Evolutionary conservation across 2,797 vertebrate species (phyloP), one percentile per base, ranked within the genome.

Genomic region (Parotocinclus haroldoi): DNA sequence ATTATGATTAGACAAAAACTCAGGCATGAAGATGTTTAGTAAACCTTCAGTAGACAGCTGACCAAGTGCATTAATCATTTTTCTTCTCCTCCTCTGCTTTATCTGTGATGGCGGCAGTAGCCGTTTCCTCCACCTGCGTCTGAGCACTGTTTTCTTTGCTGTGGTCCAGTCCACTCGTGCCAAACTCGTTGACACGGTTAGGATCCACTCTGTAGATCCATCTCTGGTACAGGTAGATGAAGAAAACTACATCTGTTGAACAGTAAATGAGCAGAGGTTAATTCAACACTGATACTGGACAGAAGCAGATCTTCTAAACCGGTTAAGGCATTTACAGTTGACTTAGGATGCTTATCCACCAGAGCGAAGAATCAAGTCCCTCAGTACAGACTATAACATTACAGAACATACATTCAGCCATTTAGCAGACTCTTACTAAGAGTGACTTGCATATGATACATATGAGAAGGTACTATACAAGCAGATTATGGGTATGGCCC

Each of bases 191-290:
- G 75, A 96, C 79, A 13, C 95, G 88, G 17, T 92, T 95, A 49
- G 90, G 94, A 81, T 97, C 95, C 9, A 96, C 95, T 68, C 94
- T 89, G 81, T 96, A 98, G 84, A 97, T 96, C 95, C 94, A 98
- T 76, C 95, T 93, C 83, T 98, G 95, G 79, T 97, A 98, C 84
- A 97, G 90, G 84, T 97, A 97, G 80, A 98, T 89, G 87, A 98
- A 97, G 87, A 97, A 97, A 10, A 96, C 94, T 4, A 96, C 94
- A 17, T 96, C 94, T 96, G 82, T 3, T 44, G 52, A 46, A 16
- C 10, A 42, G 10, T 4, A 42, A 42, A 42, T 3, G 40, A 42
- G 9, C 40, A 42, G 40, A 5, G 2, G 27, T 27, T 27, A 27
- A 42, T 42, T 8, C 8, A 11, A 11, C 8, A 42, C 40, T 7